A percentile compares a stretch with the other conserved stretches of the same genome.
Conservation (phyloP, 2,797 vertebrate genomes). For the Chaunax sp. region DNA sequence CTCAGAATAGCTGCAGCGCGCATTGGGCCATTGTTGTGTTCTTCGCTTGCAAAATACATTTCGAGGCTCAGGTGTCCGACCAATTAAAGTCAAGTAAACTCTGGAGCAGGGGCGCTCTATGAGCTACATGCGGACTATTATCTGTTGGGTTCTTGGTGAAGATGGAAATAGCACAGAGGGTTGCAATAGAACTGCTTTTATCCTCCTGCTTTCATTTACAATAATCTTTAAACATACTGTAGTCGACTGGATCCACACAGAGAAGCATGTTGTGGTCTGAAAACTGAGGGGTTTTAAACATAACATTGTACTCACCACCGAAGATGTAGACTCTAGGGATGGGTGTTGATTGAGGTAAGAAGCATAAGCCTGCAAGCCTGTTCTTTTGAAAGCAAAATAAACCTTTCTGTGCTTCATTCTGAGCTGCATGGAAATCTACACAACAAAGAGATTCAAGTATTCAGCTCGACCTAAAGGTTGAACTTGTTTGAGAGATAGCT, state of each 20-base stretch:
- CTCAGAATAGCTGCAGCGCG: constrained; percentile 5
- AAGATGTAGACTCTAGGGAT: background rate
- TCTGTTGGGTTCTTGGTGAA: constrained; percentile 1
- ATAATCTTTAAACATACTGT: background rate
- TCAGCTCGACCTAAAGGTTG: background rate
- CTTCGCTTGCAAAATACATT: constrained; percentile 42
- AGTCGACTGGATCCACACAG: background rate
- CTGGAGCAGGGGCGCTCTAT: background rate
- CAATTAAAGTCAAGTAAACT: constrained; percentile 36
- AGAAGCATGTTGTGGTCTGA: too few species aligned
- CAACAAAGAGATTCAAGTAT: background rate
- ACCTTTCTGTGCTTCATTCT: background rate
- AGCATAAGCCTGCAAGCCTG: background rate
- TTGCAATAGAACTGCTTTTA: background rate
- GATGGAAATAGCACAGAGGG: constrained; percentile 9
- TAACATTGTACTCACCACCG: background rate
- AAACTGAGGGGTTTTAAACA: background rate
- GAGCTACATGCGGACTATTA: constrained; percentile 5
- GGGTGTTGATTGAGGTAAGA: background rate
- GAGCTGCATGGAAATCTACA: background rate
- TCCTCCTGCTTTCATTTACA: background rate
- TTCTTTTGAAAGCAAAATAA: background rate
- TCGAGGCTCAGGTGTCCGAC: constrained; percentile 31
- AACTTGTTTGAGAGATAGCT: background rate
- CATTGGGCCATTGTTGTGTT: constrained; percentile 26